Percentiles rank a stretch among this genome's conserved stretches.
Conservation (phyloP, 2,888 invertebrate genomes). For the Bombyx huttoni region DNA sequence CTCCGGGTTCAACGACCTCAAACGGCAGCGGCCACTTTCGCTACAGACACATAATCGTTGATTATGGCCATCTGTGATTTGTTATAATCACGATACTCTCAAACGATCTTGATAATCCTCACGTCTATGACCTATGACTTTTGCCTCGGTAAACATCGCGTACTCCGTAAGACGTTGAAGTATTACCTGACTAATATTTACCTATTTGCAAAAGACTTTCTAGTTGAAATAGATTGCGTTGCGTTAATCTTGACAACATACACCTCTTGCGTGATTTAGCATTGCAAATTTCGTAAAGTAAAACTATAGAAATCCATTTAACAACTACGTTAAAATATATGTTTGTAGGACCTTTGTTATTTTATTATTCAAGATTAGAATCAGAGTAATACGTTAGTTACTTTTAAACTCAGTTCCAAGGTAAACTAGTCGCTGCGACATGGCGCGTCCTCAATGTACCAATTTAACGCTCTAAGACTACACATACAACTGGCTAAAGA, state of each 20-base stretch:
- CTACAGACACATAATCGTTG: constrained; percentile 29
- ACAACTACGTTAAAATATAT: not conserved
- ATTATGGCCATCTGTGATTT: constrained; percentile 7
- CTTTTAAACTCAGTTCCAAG: constrained; percentile 50
- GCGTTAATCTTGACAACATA: not conserved
- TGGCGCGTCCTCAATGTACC: constrained; percentile 19
- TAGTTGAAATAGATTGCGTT: not conserved
- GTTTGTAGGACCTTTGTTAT: not conserved
- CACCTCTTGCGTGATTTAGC: not conserved
- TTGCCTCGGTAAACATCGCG: constrained; percentile 10
- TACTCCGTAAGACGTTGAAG: constrained; percentile 3
- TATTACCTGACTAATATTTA: constrained; percentile 4
- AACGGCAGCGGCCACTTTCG: constrained; percentile 42
- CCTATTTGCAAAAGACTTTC: constrained; percentile 1
- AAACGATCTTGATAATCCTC: constrained; percentile 2
- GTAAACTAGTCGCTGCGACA: constrained; percentile 44
- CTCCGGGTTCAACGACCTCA: constrained; percentile 38
- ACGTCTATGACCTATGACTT: constrained; percentile 15
- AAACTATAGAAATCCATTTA: not conserved
- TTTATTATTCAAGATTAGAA: not conserved
- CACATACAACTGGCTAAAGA: not conserved
- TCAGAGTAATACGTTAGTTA: constrained; percentile 26
- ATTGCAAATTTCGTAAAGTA: not conserved
- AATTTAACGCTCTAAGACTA: constrained; percentile 3
- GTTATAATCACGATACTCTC: constrained; percentile 11